Evolutionary conservation across 2,797 vertebrate genomes (phyloP), one percentile per base, ranked within the genome.

Genomic region (Chiloscyllium punctatum): DNA sequence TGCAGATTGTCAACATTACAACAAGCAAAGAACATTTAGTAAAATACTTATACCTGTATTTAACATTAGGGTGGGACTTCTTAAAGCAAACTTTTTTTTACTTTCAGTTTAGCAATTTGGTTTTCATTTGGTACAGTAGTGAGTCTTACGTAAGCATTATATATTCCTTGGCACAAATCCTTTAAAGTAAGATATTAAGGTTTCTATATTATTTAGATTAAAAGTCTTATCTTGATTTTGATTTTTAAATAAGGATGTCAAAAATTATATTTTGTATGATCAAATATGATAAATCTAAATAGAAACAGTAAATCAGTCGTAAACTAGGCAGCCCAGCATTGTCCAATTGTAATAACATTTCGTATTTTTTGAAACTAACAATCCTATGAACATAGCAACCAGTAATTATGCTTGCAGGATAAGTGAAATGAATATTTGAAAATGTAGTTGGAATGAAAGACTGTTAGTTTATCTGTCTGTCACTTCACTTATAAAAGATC

Each of bases 401-500:
- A n/a, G 51, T 57, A 88, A 88, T 57, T 27, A 88, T 57, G 11
- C 51, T 57, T 57, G 51, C 86, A 88, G 27, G 51, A 30, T 88
- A 88, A 88, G 86, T 88, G 86, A 88, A 88, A 57, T 53, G 53
- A 57, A 57, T 88, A 30, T 57, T 88, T 27, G 88, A 25, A 88
- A 88, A 9, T 88, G 86, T 48, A 13, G 53, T 9, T 88, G 86
- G 18, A 88, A 57, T 57, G 86, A 94, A 69, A 94, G 91, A 94
- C 37, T 42, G 62, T 68, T 18, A 94, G 21, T 94, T 48, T 48
- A 48, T 94, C 68, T 42, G 62, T 94, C 66, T 37, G 21, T 69
- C 37, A 68, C 66, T 94, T 68, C n/a, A 42, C n/a, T 69, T 37
- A n/a, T 94, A 69, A 94, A 94, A 37, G 48, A 69, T 94, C 91